A percentile compares a stretch with the other conserved stretches of the same genome.
Conservation (phyloP, 2,113 vertebrate species). For the Oophaga pumilio region DNA sequence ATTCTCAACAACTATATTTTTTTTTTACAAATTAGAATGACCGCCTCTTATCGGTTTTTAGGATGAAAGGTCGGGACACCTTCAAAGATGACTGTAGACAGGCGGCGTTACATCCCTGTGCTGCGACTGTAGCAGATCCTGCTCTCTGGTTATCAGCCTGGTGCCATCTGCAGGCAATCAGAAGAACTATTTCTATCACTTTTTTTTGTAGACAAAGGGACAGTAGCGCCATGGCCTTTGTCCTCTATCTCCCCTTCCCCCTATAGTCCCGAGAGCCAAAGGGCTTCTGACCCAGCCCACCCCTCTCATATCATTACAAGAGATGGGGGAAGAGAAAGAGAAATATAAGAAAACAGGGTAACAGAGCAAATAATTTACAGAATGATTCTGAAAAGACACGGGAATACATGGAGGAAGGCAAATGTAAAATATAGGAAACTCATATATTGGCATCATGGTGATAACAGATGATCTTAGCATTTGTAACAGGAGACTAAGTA, state of each 20-base stretch:
- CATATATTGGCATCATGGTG: background rate
- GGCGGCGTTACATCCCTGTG: background rate
- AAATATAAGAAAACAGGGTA: background rate
- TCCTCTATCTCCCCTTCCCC: slow-evolving; percentile 56
- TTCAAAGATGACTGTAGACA: background rate
- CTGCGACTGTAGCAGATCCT: background rate
- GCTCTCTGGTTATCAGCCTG: slow-evolving; percentile 40
- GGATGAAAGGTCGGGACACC: too few species aligned
- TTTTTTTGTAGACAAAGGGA: slow-evolving; percentile 47
- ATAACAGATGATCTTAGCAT: too few species aligned
- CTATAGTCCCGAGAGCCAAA: slow-evolving; percentile 51
- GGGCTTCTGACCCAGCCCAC: slow-evolving; percentile 52
- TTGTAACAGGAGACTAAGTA: too few species aligned
- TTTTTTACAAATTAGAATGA: background rate
- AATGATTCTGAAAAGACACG: background rate
- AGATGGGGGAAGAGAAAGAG: slow-evolving; percentile 20
- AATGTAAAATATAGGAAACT: background rate
- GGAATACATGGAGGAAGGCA: background rate
- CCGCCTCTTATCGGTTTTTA: background rate
- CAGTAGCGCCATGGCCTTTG: slow-evolving; percentile 54
- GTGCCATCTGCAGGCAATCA: slow-evolving; percentile 48
- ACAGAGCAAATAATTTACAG: slow-evolving; percentile 35
- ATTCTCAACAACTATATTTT: background rate
- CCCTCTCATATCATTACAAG: slow-evolving; percentile 47
- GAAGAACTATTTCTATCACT: slow-evolving; percentile 16